A percentile compares a stretch with the other conserved stretches of the same genome.
These are phyloP conservation scores for Lasioglossum lativentre DNA, from an alignment of 2,888 invertebrate species.

Conservation along the genomic window DNA sequence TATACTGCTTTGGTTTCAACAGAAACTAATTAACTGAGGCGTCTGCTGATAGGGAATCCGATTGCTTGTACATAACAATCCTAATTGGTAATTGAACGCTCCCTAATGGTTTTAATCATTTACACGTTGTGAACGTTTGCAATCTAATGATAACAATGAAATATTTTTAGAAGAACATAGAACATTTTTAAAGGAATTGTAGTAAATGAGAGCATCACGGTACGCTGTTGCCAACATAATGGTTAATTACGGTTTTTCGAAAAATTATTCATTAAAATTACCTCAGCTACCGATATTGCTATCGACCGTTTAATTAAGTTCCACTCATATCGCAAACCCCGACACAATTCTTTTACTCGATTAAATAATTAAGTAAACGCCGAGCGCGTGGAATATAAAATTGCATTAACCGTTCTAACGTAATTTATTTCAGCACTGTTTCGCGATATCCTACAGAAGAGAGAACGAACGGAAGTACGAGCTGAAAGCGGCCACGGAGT, in stretches of 20 bases:
- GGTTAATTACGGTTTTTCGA: neutral
- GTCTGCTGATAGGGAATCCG: neutral
- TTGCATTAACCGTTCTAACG: neutral
- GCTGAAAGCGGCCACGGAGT: conserved; percentile 92
- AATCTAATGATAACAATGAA: neutral
- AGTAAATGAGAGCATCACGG: neutral
- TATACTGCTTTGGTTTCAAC: neutral
- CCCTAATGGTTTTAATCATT: neutral
- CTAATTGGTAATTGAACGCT: neutral
- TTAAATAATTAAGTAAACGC: neutral
- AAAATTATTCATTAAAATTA: neutral
- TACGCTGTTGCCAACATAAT: neutral
- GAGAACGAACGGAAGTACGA: conserved; percentile 96
- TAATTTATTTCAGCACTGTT: conserved; percentile 90
- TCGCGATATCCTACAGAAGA: conserved; percentile 93
- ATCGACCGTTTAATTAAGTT: neutral
- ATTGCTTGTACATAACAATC: neutral
- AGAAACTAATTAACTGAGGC: neutral
- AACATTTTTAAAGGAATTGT: neutral
- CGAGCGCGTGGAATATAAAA: neutral
- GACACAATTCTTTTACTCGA: neutral
- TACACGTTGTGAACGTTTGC: neutral
- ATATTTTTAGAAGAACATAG: neutral
- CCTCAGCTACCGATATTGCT: neutral
- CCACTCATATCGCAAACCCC: neutral